Conservation (phyloP, 2,113 vertebrate genomes). For the Machaerirhynchus nigripectus region DNA sequence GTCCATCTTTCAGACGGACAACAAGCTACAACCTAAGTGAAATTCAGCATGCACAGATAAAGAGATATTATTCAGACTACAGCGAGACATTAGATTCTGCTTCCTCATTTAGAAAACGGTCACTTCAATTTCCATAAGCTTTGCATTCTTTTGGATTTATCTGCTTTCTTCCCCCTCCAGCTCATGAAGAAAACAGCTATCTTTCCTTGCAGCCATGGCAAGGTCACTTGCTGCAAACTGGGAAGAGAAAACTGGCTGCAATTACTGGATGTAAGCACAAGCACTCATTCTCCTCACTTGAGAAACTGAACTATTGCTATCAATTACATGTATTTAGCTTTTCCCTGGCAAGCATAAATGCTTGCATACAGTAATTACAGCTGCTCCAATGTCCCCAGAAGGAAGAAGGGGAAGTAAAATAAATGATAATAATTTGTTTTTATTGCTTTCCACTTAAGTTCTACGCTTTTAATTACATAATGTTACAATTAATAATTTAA, state of each 20-base stretch:
- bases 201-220: neutral
- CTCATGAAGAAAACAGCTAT: neutral
- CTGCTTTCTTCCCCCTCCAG: neutral
- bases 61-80: neutral
- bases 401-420: neutral
- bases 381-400: neutral
- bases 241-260: neutral
- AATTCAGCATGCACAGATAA: neutral
- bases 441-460: neutral
- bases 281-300: neutral
- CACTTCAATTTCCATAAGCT: neutral
- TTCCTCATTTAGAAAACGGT: neutral
- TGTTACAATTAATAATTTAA: neutral
- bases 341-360: conserved; percentile 1
- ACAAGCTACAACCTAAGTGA: neutral
- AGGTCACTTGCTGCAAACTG: neutral
- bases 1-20: neutral
- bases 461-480: neutral
- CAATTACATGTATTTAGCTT: conserved; percentile 17
- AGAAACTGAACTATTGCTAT: conserved; percentile 3
- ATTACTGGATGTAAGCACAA: neutral
- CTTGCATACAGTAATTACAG: conserved; percentile 11
- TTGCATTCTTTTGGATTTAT: neutral
- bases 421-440: neutral
- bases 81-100: rapidly evolving